Conservation (phyloP, 2,113 vertebrate genomes). For the Carassius gibelio region DNA sequence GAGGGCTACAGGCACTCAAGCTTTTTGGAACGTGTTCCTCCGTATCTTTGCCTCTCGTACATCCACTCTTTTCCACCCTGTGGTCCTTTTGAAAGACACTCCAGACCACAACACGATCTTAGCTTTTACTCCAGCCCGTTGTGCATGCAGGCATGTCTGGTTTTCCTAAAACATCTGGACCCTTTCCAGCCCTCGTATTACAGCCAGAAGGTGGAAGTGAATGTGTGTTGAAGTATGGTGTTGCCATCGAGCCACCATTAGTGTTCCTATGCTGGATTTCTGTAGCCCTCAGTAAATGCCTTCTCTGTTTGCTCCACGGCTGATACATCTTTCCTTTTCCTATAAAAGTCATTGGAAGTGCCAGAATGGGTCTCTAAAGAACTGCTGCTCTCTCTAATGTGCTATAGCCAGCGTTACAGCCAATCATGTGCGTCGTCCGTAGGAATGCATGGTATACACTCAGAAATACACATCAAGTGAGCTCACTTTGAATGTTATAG, state of each 20-base stretch:
- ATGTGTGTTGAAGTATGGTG: conserved; percentile 1
- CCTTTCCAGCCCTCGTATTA: conserved; percentile 19
- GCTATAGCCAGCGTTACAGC: neutral
- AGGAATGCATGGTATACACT: neutral
- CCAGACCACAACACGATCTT: conserved; percentile 34
- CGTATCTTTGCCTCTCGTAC: neutral
- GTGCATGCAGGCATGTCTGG: neutral
- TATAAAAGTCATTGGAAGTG: conserved; percentile 47
- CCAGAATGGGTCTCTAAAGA: conserved; percentile 48
- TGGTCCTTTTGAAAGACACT: conserved; percentile 51
- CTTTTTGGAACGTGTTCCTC: conserved; percentile 20
- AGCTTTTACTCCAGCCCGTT: conserved; percentile 12
- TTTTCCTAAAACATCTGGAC: conserved; percentile 21
- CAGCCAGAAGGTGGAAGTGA: conserved; percentile 32
- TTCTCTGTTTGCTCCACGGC: conserved; percentile 25
- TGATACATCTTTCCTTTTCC: conserved; percentile 15
- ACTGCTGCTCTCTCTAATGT: neutral
- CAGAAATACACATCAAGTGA: neutral
- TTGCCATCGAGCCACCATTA: conserved; percentile 22
- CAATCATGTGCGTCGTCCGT: conserved; percentile 32
- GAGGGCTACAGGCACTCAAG: neutral
- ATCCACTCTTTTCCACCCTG: conserved; percentile 18
- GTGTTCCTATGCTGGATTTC: conserved; percentile 4
- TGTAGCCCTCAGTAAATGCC: conserved; percentile 20
- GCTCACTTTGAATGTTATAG: neutral